phyloP scores from a whole-genome alignment of 2,888 invertebrate species.

The Dexiosoma caninum region DNA sequence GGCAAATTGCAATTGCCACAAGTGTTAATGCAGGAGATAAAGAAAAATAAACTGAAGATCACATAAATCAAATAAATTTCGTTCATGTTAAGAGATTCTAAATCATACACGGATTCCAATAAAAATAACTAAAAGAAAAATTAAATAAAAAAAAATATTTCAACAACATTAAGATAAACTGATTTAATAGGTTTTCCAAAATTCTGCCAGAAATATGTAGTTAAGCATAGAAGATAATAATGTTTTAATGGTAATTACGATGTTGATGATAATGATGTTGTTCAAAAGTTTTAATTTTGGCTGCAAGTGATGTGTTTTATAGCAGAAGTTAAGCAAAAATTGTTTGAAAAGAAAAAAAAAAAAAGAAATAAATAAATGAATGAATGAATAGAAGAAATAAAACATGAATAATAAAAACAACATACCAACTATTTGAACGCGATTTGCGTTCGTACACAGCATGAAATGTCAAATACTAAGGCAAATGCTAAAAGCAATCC shows the following conservation, averaged over 20 bases:
- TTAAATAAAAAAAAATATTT: background rate
- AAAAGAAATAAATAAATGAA: background rate
- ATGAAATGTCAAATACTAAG: conserved; percentile 70
- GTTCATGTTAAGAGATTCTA: conserved; percentile 56
- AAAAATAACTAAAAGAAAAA: conserved; percentile 14
- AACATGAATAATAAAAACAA: conserved; percentile 26
- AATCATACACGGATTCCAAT: conserved; percentile 52
- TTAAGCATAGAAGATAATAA: conserved; percentile 34
- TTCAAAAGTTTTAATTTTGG: conserved; percentile 56
- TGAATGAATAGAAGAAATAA: background rate
- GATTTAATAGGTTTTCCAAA: conserved; percentile 46
- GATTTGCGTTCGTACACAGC: conserved; percentile 71
- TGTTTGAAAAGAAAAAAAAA: too few relatives aligned
- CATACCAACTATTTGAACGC: conserved; percentile 67
- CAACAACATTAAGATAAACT: conserved; percentile 31
- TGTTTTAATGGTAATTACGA: conserved; percentile 39
- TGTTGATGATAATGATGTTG: conserved; percentile 53
- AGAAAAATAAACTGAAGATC: conserved; percentile 36
- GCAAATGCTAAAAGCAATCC: conserved; percentile 66
- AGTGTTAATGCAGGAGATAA: conserved; percentile 7
- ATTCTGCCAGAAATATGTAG: background rate
- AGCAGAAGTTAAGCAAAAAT: conserved; percentile 41
- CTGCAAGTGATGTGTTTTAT: conserved; percentile 58
- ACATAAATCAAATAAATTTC: conserved; percentile 56
- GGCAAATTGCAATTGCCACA: background rate